Conservation (phyloP, 2,797 vertebrate species). For the Knipowitschia caucasica region DNA sequence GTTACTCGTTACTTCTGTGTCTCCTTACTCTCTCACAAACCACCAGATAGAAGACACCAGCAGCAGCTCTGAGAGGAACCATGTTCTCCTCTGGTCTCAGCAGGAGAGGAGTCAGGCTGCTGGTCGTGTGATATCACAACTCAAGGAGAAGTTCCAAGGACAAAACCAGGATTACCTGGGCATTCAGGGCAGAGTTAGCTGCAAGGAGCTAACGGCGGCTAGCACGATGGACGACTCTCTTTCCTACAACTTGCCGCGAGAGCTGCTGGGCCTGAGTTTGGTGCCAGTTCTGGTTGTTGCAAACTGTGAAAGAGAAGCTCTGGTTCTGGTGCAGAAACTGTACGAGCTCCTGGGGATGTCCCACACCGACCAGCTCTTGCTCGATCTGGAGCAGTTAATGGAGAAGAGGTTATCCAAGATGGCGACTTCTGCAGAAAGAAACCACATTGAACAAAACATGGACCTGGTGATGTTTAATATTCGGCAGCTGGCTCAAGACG, state of each 20-base stretch:
- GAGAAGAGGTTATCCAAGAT: conserved; percentile 43
- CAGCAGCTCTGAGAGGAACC: conserved; percentile 17
- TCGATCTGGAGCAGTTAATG: conserved; percentile 68
- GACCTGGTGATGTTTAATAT: conserved; percentile 77
- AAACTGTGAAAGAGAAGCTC: conserved; percentile 70
- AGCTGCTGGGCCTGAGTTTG: conserved; percentile 78
- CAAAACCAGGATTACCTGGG: conserved; percentile 37
- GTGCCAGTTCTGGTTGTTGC: conserved; percentile 75
- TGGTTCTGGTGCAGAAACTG: conserved; percentile 64
- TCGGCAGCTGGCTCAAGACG: conserved; percentile 50
- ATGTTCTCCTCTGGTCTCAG: conserved; percentile 11
- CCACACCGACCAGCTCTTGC: conserved; percentile 68
- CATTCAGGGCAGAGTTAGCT: conserved; percentile 64
- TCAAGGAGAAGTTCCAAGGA: conserved; percentile 52
- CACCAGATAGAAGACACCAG: conserved; percentile 6
- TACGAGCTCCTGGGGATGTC: conserved; percentile 63
- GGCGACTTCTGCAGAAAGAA: conserved; percentile 15
- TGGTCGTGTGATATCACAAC: conserved; percentile 38
- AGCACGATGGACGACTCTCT: conserved; percentile 62
- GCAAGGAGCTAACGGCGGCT: conserved; percentile 68
- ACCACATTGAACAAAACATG: conserved; percentile 25
- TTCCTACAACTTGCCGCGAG: conserved; percentile 61
- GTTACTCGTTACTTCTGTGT: conserved; percentile 58
- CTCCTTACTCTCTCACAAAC: conserved; percentile 23
- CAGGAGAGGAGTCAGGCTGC: conserved; percentile 42